Evolutionary conservation across 2,797 vertebrate genomes (phyloP).

Genomic region (Sebastes iracundus): DNA sequence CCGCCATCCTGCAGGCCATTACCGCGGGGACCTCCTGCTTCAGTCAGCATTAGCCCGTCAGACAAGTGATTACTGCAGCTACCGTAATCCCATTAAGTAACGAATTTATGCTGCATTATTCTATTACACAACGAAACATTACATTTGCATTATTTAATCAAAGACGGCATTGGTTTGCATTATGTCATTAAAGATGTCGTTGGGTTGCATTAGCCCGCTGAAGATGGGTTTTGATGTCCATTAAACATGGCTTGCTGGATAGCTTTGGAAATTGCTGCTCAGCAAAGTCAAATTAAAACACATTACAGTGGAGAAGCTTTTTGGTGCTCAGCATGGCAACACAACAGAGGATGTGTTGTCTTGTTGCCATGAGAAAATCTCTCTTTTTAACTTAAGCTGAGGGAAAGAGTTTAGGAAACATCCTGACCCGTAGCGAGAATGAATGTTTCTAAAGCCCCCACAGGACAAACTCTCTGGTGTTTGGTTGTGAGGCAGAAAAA

Average conservation of each 20-base stretch:
- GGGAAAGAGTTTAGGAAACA: slow-evolving; percentile 29
- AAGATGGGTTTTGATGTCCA: slow-evolving; percentile 59
- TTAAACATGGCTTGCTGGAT: slow-evolving; percentile 54
- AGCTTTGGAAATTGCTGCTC: slow-evolving; percentile 41
- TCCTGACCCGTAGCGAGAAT: slow-evolving; percentile 16
- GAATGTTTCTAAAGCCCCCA: slow-evolving; percentile 41
- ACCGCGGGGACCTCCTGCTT: slow-evolving; percentile 51
- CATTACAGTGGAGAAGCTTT: slow-evolving; percentile 42
- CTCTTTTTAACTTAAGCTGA: background rate
- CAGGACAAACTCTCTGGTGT: slow-evolving; percentile 14
- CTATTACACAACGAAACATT: slow-evolving; percentile 70
- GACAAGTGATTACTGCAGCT: slow-evolving; percentile 68
- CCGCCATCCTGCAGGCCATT: slow-evolving; percentile 48
- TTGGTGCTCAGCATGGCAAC: background rate
- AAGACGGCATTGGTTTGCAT: slow-evolving; percentile 72
- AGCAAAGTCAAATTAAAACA: slow-evolving; percentile 61
- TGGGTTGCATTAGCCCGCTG: slow-evolving; percentile 64
- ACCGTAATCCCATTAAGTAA: slow-evolving; percentile 66
- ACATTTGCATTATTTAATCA: slow-evolving; percentile 80
- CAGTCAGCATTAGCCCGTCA: slow-evolving; percentile 65
- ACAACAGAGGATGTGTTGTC: background rate
- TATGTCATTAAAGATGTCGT: slow-evolving; percentile 72
- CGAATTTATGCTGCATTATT: slow-evolving; percentile 75
- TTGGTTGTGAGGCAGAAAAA: slow-evolving; percentile 12
- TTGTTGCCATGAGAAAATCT: slow-evolving; percentile 12